Conservation (phyloP, 2,888 invertebrate genomes). For the Rhamphomyia laevipes region DNA sequence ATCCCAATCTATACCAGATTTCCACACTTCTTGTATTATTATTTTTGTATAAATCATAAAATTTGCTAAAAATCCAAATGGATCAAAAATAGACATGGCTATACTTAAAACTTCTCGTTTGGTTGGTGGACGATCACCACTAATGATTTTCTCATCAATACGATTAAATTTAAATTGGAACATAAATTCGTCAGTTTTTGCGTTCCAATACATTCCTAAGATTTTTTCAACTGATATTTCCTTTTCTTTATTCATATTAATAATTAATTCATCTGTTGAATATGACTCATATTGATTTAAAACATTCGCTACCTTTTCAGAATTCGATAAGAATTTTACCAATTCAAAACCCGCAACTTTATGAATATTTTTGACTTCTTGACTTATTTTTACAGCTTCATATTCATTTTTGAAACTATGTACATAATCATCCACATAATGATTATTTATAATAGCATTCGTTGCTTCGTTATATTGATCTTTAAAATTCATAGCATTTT, state of each 20-base stretch:
- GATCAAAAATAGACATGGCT: too few species aligned
- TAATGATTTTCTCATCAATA: too few species aligned
- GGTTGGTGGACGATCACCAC: too few species aligned
- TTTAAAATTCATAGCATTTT: constrained; percentile 9
- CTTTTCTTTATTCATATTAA: not conserved
- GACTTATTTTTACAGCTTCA: constrained; percentile 6
- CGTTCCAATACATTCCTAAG: constrained; percentile 17
- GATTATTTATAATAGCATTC: constrained; percentile 10
- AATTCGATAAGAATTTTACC: constrained; percentile 11
- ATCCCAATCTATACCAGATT: too few species aligned
- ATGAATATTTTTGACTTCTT: constrained; percentile 8
- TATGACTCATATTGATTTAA: not conserved
- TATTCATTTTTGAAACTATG: constrained; percentile 4
- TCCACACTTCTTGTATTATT: too few species aligned
- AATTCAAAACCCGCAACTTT: constrained; percentile 10
- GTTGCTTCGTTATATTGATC: constrained; percentile 8
- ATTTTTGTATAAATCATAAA: too few species aligned
- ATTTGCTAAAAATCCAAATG: too few species aligned
- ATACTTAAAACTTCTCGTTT: too few species aligned
- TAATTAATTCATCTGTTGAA: not conserved
- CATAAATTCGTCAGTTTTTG: constrained; percentile 11
- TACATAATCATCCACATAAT: constrained; percentile 12
- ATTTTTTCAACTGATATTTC: constrained; percentile 10
- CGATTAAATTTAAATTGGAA: too few species aligned
- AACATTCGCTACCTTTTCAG: not conserved